Percentiles rank a stretch among this genome's conserved stretches.
Evolutionary conservation across 2,797 vertebrate species (phyloP).

Genomic region (Onychomys arenicola): DNA sequence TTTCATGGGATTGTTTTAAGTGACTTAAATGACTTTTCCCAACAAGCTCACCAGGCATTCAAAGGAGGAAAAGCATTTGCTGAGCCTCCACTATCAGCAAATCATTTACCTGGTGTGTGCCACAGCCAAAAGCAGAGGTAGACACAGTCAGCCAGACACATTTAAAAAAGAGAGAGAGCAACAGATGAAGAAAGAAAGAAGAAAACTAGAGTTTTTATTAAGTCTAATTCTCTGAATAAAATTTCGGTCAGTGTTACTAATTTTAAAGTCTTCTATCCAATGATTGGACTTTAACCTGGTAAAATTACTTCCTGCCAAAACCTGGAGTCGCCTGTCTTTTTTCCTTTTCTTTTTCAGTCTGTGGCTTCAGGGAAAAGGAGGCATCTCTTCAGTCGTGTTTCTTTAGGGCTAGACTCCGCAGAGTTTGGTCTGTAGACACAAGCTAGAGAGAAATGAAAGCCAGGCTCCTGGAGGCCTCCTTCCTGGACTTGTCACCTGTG

Average conservation of each 20-base stretch:
- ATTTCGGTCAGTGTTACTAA: conserved; percentile 83
- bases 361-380: conserved; percentile 26
- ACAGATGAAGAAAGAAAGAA: not conserved
- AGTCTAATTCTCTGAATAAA: conserved; percentile 83
- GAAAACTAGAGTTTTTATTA: conserved; percentile 76
- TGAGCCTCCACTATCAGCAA: conserved; percentile 66
- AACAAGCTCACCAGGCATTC: conserved; percentile 71
- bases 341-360: not conserved
- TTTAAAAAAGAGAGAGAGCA: not conserved
- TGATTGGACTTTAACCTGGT: conserved; percentile 85
- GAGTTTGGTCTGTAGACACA: not conserved
- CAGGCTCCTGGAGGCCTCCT: not conserved
- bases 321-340: conserved; percentile 20
- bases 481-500: conserved; percentile 1
- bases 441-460: not conserved
- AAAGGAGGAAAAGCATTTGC: conserved; percentile 70
- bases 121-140: conserved; percentile 72
- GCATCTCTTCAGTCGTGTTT: conserved; percentile 36
- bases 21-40: conserved; percentile 80
- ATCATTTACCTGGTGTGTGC: conserved; percentile 77
- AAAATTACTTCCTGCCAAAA: conserved; percentile 73
- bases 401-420: not conserved
- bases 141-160: conserved; percentile 60
- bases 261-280: conserved; percentile 83
- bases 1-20: conserved; percentile 83